These are phyloP conservation scores for Malurus leucopterus DNA, from an alignment of 2,797 vertebrate genomes.

Conservation along the genomic window DNA sequence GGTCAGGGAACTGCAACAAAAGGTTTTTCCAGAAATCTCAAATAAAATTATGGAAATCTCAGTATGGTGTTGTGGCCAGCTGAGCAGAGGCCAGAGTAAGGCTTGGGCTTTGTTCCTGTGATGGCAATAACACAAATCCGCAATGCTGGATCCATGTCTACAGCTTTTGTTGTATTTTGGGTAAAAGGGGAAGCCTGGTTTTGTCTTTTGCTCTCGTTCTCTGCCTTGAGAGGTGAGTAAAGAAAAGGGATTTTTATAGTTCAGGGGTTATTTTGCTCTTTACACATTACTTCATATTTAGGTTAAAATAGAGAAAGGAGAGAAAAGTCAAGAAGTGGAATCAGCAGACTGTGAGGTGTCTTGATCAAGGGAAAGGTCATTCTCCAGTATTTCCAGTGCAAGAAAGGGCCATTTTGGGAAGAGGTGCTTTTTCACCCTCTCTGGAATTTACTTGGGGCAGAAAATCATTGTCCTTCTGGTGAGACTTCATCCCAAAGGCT, in stretches of 20 bases:
- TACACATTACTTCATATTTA: not conserved
- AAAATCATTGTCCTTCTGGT: fast-evolving
- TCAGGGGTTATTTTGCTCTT: not conserved
- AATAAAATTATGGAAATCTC: not conserved
- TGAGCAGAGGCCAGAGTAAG: not conserved
- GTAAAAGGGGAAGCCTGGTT: not conserved
- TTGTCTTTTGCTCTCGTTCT: not conserved
- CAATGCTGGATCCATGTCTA: not conserved
- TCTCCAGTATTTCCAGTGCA: not conserved
- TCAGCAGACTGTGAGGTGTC: not conserved
- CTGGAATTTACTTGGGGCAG: not conserved
- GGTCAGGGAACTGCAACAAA: not conserved
- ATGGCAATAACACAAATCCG: not conserved
- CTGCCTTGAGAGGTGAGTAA: not conserved
- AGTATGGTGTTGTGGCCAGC: not conserved
- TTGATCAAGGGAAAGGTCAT: not conserved
- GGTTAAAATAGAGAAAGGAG: not conserved
- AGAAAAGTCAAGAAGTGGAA: not conserved
- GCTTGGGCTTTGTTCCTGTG: not conserved
- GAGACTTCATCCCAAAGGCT: not conserved
- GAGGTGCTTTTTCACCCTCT: not conserved
- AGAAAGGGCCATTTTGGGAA: not conserved
- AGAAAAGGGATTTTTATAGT: not conserved
- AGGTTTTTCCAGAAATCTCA: not conserved
- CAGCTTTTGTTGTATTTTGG: not conserved